Base-by-base conservation (phyloP, 2,888 invertebrate genomes). In the Amphimallon solstitiale region DNA sequence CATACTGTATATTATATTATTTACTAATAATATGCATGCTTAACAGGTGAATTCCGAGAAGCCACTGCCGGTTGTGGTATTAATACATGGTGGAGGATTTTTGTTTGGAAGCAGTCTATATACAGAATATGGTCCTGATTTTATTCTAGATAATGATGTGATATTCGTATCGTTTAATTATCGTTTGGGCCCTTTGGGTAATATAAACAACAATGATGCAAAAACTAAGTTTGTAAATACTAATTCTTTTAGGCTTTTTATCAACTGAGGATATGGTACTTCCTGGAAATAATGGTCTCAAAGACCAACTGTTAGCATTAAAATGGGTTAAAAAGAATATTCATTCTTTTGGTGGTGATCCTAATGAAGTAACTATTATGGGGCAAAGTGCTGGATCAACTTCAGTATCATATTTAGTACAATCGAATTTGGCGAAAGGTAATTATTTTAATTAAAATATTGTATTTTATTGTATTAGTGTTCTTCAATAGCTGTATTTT, bases 301-400 rank as follows among this genome's bases (percentile, higher is more conserved):
- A 90, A 76, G 92, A 92, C 83, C 92, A 92, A 81, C 83, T 85
- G 19, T 83, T 89, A 70, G 92, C 91, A 0, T 78, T 93, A 43
- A 85, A 86, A 72, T 93, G 92, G 91, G 81, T 91, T 0, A 86
- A 88, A 65, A 80, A 86, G 46, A 90, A 92, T 77, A 90, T 92
- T 66, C 81, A 85, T 71, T 83, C 84, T 76, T 92, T 93, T 73
- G 90, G 90, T 1, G 92, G 92, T 0, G 87, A 92, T 81, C 87
- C 90, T 0, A 85, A 88, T 45, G 88, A 88, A 64, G 85, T 92
- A 29, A 89, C 91, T 0, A 78, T 92, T 2, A 79, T 87, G 0
- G 93, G 93, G 1, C 85, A 87, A 75, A 92, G 92, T 2, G 90
- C 92, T 0, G 93, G 93, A 0, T 92, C 89, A 29, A 90, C 89